Evolutionary conservation across 2,113 vertebrate species (phyloP).

Genomic region (Oceanites oceanicus): DNA sequence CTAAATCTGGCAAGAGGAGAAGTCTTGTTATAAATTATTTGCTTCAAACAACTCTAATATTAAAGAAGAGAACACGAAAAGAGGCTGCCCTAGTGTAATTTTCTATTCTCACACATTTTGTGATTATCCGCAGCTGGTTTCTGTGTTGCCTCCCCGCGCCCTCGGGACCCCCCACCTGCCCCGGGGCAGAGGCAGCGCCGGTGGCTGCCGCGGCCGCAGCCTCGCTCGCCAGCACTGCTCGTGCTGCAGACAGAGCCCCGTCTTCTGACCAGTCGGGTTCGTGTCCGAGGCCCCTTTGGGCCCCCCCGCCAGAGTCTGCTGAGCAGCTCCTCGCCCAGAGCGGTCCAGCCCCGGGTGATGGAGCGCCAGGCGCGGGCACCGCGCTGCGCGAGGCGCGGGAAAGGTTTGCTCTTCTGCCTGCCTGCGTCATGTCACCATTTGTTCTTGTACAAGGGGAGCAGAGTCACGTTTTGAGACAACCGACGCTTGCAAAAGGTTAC

Average conservation of each 20-base stretch:
- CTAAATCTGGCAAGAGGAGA: neutral
- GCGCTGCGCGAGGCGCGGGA: accelerated
- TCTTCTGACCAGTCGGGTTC: neutral
- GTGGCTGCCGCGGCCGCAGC: neutral
- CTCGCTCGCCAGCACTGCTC: neutral
- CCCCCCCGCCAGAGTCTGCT: neutral
- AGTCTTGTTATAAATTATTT: neutral
- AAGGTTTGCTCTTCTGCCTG: neutral
- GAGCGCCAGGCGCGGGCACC: neutral
- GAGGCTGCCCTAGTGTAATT: neutral
- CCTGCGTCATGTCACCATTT: neutral
- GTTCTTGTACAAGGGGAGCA: neutral
- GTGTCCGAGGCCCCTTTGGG: neutral
- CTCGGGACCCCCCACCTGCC: too few species aligned
- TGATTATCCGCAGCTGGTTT: neutral
- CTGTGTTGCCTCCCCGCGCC: neutral
- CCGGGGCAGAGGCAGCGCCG: neutral
- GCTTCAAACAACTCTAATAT: neutral
- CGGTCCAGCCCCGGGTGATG: neutral
- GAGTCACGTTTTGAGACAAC: neutral
- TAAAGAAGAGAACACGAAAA: neutral
- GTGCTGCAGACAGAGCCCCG: accelerated
- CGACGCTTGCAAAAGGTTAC: neutral
- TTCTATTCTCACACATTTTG: neutral
- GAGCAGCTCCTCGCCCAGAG: neutral